Evolutionary conservation across 2,113 vertebrate genomes (phyloP).

Genomic region (Alces alces): DNA sequence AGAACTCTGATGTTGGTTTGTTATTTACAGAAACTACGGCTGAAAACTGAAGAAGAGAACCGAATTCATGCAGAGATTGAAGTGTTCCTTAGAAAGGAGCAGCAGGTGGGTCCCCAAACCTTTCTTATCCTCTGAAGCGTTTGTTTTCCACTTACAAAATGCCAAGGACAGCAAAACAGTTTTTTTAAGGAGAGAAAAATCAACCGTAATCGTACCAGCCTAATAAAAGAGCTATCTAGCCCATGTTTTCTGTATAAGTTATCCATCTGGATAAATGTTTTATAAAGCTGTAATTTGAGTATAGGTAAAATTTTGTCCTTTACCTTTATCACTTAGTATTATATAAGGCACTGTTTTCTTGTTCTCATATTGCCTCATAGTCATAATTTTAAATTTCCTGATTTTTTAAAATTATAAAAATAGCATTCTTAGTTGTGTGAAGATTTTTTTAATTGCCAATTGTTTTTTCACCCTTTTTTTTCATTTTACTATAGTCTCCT

Average conservation of each 20-base stretch:
- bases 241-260: background rate
- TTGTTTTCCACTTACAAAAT: background rate
- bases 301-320: background rate
- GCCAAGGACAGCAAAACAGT: background rate
- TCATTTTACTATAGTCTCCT: background rate
- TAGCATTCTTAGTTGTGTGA: background rate
- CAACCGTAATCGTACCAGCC: background rate
- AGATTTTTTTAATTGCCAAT: background rate
- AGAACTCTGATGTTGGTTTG: background rate
- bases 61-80: constrained; percentile 79
- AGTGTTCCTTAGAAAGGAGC: constrained; percentile 81
- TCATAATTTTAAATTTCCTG: background rate
- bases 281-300: background rate
- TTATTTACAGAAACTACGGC: constrained; percentile 76
- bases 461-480: background rate
- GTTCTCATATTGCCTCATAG: background rate
- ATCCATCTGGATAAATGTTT: background rate
- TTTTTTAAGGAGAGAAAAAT: background rate
- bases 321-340: background rate
- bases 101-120: constrained; percentile 72
- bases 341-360: background rate
- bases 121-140: background rate
- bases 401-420: background rate
- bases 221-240: background rate
- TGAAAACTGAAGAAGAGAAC: constrained; percentile 81